A percentile compares a stretch with the other conserved stretches of the same genome.
These are phyloP conservation scores for Hemithea aestivaria DNA, from an alignment of 2,888 invertebrate species.

Conservation along the genomic window DNA sequence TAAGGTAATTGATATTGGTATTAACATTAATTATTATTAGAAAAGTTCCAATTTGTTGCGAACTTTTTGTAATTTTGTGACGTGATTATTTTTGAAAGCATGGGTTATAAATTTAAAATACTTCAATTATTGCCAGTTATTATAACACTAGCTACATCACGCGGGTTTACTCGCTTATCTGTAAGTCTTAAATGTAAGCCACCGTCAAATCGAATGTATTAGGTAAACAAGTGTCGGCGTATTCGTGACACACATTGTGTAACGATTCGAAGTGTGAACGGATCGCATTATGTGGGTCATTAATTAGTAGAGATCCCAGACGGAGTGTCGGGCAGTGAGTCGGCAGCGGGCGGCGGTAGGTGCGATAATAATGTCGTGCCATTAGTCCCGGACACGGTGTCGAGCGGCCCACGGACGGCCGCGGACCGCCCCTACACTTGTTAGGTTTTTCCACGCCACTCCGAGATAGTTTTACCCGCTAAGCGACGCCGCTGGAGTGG, in stretches of 20 bases:
- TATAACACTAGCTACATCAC: too few species aligned
- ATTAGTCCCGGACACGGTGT: conserved; percentile 24
- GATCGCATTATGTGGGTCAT: background rate
- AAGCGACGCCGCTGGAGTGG: conserved; percentile 62
- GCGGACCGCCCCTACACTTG: conserved; percentile 47
- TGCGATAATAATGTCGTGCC: conserved; percentile 33
- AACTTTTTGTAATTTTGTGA: conserved; percentile 45
- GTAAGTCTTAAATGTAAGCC: too few species aligned
- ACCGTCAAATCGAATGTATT: too few species aligned
- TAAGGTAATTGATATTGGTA: conserved; percentile 74
- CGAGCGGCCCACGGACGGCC: conserved; percentile 7
- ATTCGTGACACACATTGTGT: too few species aligned
- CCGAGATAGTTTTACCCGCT: conserved; percentile 51
- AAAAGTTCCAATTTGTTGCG: conserved; percentile 59
- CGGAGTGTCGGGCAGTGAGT: too few species aligned
- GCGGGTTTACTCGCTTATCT: too few species aligned
- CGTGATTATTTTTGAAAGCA: conserved; percentile 21
- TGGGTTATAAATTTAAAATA: conserved; percentile 15
- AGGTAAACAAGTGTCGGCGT: too few species aligned
- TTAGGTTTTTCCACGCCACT: conserved; percentile 53
- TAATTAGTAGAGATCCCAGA: too few species aligned
- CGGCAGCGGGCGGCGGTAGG: too few species aligned
- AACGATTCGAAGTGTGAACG: background rate
- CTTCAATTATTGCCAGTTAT: too few species aligned
- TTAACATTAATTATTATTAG: conserved; percentile 77